Evolutionary conservation across 2,888 invertebrate species (phyloP).

Genomic region (Craniophora ligustri): DNA sequence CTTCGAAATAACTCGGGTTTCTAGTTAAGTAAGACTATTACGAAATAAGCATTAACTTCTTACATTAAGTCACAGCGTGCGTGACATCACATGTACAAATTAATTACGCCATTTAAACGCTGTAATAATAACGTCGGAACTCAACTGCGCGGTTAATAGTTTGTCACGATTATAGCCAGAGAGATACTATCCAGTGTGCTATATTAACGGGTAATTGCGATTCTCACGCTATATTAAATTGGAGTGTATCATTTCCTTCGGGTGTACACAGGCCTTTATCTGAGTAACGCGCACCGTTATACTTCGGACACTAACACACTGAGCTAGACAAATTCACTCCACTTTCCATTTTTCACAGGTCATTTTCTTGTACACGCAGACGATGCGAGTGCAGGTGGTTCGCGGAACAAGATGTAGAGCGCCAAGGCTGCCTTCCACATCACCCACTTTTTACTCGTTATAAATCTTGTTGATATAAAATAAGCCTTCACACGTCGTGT

Average conservation of each 20-base stretch:
- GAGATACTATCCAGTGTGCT: constrained; percentile 70
- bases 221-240: constrained; percentile 75
- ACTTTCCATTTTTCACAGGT: constrained; percentile 87
- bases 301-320: constrained; percentile 78
- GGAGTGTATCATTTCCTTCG: constrained; percentile 70
- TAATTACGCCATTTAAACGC: constrained; percentile 65
- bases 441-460: constrained; percentile 76
- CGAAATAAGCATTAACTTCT: constrained; percentile 34
- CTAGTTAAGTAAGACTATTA: constrained; percentile 44
- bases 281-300: constrained; percentile 71
- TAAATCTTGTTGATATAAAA: constrained; percentile 70
- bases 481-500: constrained; percentile 53
- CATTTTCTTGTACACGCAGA: constrained; percentile 78
- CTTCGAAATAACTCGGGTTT: constrained; percentile 32
- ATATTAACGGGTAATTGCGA: constrained; percentile 66
- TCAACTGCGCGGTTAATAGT: constrained; percentile 74
- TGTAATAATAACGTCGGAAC: constrained; percentile 65
- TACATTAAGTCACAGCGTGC: constrained; percentile 44
- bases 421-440: constrained; percentile 70
- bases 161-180: constrained; percentile 74
- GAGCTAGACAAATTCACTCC: constrained; percentile 84
- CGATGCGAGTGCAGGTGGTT: constrained; percentile 76
- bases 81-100: constrained; percentile 56
- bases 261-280: constrained; percentile 65
- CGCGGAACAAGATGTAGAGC: constrained; percentile 77